Evolutionary conservation across 2,797 vertebrate genomes (phyloP), one percentile per base, ranked within the genome.

Genomic region (Phoxinus dragarum): DNA sequence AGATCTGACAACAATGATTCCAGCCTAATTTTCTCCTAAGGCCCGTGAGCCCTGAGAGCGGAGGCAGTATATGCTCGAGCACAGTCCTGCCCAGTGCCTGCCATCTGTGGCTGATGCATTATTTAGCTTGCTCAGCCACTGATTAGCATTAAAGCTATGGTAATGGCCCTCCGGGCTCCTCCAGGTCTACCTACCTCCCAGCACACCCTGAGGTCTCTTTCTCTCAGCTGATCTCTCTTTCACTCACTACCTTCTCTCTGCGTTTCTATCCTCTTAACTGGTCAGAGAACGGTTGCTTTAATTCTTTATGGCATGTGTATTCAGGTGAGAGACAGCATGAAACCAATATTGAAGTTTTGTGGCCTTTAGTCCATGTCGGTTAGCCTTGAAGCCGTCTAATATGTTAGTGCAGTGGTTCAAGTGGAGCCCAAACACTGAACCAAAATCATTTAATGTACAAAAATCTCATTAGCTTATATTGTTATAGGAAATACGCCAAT

Each of bases 271-370:
- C 52, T 21, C 31, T 49, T 73, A 64, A 82, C 75, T 61, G 23
- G 64, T 31, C 69, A 19, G 17, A 42, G 47, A 54, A 81, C 94
- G 94, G 95, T 95, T 93, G 93, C 94, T 96, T 97, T 96, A 95
- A 96, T 96, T 96, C 96, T 96, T 96, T 95, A 97, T 96, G 95
- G 94, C 95, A 95, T 95, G 96, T 95, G 96, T 96, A 95, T 96
- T 61, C 67, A 64, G 27, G 38, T 44, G 64, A 59, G 61, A 47
- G 69, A 72, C 47, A 6, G 0, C 6, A 81, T 59, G 27, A 59
- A 71, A 42, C 9, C 21, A 44, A 42, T 71, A 59, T 16, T 6
- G 7, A 66, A 11, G 19, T 66, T 40, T 61, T 69, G 17, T 31
- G 34, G 9, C 59, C 52, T 76, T 67, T n/a, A 74, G 17, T 64